Base-by-base conservation (phyloP, 2,113 vertebrate species). In the Gyps fulvus region DNA sequence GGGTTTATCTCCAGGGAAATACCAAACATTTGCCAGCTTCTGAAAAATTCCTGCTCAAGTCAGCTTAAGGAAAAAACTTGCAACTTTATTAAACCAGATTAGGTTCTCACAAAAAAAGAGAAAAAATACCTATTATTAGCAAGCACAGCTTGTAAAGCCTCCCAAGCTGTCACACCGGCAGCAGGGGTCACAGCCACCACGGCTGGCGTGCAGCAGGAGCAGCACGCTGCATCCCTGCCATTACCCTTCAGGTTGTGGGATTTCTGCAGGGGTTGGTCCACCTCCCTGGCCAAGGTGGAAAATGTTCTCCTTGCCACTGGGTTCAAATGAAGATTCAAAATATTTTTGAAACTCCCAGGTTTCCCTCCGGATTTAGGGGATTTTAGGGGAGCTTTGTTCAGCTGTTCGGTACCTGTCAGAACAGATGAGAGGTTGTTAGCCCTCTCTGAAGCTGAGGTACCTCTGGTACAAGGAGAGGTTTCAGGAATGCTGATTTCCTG, bases 401-500 rank as follows among this genome's bases (percentile, higher is more conserved):
- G 66, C n/a, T 16, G 27, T 6, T 50, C 0, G 2, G 49, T n/a
- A 31, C 81, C 26, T 50, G 81, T 17, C 29, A 7, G 58, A 62
- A 45, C 32, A 62, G 77, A 63, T 4, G 19, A 58, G 31, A 23
- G 36, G n/a, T 8, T 57, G 32, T 9, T 23, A 19, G 36, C 59
- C 47, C 27, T 5, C 34, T 62, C 66, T 22, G 45, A 58, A 43
- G 52, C 52, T 11, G 14, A 49, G 32, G 12, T 38, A 67, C 18
- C 52, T 49, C 52, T 61, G 47, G 16, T n/a, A 45, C 43, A 26
- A 77, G 27, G 26, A 72, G 67, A 72, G 11, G 16, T 83, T 77
- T 87, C 70, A 90, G 91, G 86, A 95, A 91, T 57, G 85, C 34
- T 19, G 49, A 62, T 84, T 84, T 81, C 69, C 76, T 84, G 49